These are phyloP conservation scores for Egretta garzetta DNA, from an alignment of 2,113 vertebrate genomes.

Conservation along the genomic window DNA sequence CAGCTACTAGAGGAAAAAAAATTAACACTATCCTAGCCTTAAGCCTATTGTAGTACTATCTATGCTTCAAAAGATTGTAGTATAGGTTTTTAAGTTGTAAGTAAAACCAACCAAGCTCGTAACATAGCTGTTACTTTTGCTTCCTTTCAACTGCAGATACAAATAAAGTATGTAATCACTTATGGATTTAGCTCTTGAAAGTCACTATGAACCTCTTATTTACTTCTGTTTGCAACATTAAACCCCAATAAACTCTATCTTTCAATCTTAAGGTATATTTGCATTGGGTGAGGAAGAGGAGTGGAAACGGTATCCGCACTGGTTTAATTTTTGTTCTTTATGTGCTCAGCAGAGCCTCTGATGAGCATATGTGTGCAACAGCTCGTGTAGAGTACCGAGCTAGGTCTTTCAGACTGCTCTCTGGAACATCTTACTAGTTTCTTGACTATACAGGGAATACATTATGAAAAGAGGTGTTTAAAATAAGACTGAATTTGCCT, in stretches of 20 bases:
- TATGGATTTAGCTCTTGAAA: not conserved
- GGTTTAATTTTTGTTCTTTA: not conserved
- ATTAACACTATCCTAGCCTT: too few relatives aligned
- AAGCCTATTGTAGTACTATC: not conserved
- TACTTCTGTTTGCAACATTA: not conserved
- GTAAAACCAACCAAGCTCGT: not conserved
- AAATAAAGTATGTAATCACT: not conserved
- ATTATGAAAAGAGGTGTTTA: not conserved
- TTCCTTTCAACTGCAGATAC: not conserved
- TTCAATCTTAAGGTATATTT: not conserved
- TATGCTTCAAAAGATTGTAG: not conserved
- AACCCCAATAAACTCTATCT: fast-evolving
- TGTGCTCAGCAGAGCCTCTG: not conserved
- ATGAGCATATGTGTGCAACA: not conserved
- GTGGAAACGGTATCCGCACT: not conserved
- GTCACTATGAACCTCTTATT: not conserved
- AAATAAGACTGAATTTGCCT: not conserved
- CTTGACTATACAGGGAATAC: not conserved
- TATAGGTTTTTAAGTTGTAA: not conserved
- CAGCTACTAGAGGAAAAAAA: too few relatives aligned
- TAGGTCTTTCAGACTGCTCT: not conserved
- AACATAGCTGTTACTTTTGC: not conserved
- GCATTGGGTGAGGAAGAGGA: not conserved
- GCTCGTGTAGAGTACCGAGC: not conserved
- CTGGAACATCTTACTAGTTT: not conserved